Base-by-base conservation (phyloP, 2,797 vertebrate genomes). In the Pelodytes ibericus region DNA sequence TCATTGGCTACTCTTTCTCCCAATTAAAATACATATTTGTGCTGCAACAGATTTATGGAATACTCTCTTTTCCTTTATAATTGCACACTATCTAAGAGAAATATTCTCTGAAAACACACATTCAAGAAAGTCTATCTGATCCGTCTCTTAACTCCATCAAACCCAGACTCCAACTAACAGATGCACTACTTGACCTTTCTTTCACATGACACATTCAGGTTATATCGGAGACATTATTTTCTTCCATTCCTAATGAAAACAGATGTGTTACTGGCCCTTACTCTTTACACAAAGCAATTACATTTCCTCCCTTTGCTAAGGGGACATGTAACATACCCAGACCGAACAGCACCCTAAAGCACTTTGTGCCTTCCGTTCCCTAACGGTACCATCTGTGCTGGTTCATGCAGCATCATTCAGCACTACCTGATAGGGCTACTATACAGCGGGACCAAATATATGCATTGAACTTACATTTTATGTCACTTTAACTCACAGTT, bases 181-280 rank as follows among this genome's bases (percentile, higher is more conserved):
- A 24, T 53, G 49, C 49, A 53, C 49, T 53, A 20, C 49, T 20
- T 53, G 49, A 53, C 49, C 49, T 53, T 53, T 53, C 49, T 53
- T 53, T 53, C 49, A 53, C 49, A 53, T 53, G 49, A 53, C 49
- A 53, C 49, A 53, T 53, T 53, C 49, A 53, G 49, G 49, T 53
- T 53, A 53, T 53, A 53, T 53, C 16, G n/a, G 24, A 53, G 49
- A 53, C 8, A 20, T 53, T 53, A 25, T 53, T 53, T 53, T 53
- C 20, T 11, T 53, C 49, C n/a, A 53, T 53, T 53, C n/a, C 49
- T 53, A 53, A 53, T 53, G 49, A 24, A 53, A 53, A 24, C 49
- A 53, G 49, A 53, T 53, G 49, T 53, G 49, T 22, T 53, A 22
- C 49, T 53, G 49, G 49, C n/a, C 49, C 8, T 24, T 53, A 20